A percentile compares a stretch with the other conserved stretches of the same genome.
Evolutionary conservation across 2,797 vertebrate species (phyloP).

Genomic region (Orientallactaga sibirica): DNA sequence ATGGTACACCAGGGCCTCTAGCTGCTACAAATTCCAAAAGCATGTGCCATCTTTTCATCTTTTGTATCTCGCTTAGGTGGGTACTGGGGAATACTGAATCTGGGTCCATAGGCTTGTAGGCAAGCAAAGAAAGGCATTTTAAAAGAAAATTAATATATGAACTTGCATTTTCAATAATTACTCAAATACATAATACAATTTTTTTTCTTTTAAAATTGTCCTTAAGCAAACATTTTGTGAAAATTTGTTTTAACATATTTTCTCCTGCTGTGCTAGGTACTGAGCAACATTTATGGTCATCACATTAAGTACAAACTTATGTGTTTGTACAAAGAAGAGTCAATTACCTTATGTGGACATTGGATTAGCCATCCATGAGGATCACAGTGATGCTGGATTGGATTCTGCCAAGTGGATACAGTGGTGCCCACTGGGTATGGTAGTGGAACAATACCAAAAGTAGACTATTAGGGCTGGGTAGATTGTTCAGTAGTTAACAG

Average conservation of each 20-base stretch:
- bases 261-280: not conserved
- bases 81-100: too few relatives aligned
- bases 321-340: not conserved
- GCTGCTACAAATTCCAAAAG: too few relatives aligned
- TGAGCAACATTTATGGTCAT: not conserved
- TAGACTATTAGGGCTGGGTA: not conserved
- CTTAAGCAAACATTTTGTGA: too few relatives aligned
- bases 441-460: not conserved
- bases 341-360: not conserved
- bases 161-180: not conserved
- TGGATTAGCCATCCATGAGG: not conserved
- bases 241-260: too few relatives aligned
- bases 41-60: too few relatives aligned
- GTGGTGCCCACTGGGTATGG: not conserved
- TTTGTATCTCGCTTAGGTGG: too few relatives aligned
- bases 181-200: too few relatives aligned
- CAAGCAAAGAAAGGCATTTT: not conserved
- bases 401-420: not conserved
- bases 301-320: slow-evolving; percentile 12
- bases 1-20: too few relatives aligned
- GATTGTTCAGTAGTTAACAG: too few relatives aligned
- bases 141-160: not conserved
- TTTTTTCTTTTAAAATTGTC: not conserved
- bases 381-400: not conserved
- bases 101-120: too few relatives aligned